phyloP scores from a whole-genome alignment of 2,888 invertebrate species.

The Acleris holmiana region DNA sequence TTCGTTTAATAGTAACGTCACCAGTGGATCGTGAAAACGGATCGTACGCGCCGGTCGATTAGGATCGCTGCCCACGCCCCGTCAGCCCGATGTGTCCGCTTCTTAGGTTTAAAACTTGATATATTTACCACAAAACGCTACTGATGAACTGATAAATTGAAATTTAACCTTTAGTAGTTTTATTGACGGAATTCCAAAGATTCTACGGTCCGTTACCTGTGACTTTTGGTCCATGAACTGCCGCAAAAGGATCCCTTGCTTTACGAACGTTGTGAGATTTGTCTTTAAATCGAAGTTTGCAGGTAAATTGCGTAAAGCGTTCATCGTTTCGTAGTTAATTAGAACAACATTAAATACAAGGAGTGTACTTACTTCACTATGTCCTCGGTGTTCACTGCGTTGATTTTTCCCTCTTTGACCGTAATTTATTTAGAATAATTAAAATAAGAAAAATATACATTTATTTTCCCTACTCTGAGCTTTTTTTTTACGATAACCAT shows the following conservation, averaged over 20 bases:
- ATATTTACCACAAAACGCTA: conserved; percentile 64
- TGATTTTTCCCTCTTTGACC: no score
- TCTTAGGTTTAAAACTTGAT: conserved; percentile 68
- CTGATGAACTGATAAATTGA: conserved; percentile 70
- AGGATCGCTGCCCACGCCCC: conserved; percentile 72
- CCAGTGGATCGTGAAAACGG: conserved; percentile 65
- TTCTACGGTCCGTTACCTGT: conserved; percentile 24
- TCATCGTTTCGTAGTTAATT: no score
- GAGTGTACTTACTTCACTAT: no score
- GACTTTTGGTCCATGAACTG: conserved; percentile 7
- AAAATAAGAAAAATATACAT: no score
- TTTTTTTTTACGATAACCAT: conserved; percentile 3
- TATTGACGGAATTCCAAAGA: conserved; percentile 19
- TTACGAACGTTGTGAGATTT: not conserved
- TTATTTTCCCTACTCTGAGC: no score
- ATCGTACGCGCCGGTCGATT: conserved; percentile 67
- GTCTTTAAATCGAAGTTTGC: no score
- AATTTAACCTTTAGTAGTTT: conserved; percentile 22
- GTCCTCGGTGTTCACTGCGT: no score
- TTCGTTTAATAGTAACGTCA: conserved; percentile 47
- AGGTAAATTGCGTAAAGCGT: no score
- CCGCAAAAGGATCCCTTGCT: not conserved
- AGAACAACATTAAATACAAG: no score
- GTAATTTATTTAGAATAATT: not conserved
- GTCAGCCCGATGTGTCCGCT: conserved; percentile 70